These are phyloP conservation scores for Bombyx mandarina DNA, from an alignment of 1,140 invertebrate species.

Conservation along the genomic window DNA sequence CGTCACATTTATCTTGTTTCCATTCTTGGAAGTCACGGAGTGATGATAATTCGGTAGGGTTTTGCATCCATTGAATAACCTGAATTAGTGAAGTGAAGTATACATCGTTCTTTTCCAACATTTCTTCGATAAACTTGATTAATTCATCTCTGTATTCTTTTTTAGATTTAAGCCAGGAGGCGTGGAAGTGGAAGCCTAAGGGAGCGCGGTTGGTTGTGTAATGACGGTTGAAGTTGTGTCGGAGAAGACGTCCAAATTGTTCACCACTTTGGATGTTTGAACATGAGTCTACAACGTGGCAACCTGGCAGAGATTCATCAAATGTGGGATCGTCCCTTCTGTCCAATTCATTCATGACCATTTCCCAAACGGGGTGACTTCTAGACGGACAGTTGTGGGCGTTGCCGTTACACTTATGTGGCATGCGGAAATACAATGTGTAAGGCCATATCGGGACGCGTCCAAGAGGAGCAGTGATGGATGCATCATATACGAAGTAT, in stretches of 20 bases:
- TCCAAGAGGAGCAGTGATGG: slow-evolving; percentile 90
- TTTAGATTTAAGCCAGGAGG: slow-evolving; percentile 95
- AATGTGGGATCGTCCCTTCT: slow-evolving; percentile 92
- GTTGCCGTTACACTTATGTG: slow-evolving; percentile 94
- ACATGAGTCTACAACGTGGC: slow-evolving; percentile 95
- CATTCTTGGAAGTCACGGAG: slow-evolving; percentile 93
- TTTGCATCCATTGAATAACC: slow-evolving; percentile 98
- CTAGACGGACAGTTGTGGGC: slow-evolving; percentile 92
- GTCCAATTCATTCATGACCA: slow-evolving; percentile 96
- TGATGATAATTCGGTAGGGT: slow-evolving; percentile 89
- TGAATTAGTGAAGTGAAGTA: slow-evolving; percentile 95
- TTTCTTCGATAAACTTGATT: slow-evolving; percentile 95
- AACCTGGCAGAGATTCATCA: slow-evolving; percentile 91
- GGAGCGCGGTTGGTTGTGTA: slow-evolving; percentile 94
- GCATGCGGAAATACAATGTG: slow-evolving; percentile 95
- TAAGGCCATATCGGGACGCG: slow-evolving; percentile 96
- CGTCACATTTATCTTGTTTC: slow-evolving; percentile 94
- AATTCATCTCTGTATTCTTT: slow-evolving; percentile 93
- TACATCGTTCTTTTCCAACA: slow-evolving; percentile 90
- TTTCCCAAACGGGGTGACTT: slow-evolving; percentile 94
- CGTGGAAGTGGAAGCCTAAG: slow-evolving; percentile 95
- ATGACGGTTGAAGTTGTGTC: slow-evolving; percentile 95
- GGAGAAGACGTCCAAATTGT: slow-evolving; percentile 87
- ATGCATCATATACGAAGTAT: slow-evolving; percentile 95
- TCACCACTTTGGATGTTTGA: slow-evolving; percentile 92